Evolutionary conservation across 2,797 vertebrate genomes (phyloP), one percentile per base, ranked within the genome.

Genomic region (Myoxocephalus aenaeus): DNA sequence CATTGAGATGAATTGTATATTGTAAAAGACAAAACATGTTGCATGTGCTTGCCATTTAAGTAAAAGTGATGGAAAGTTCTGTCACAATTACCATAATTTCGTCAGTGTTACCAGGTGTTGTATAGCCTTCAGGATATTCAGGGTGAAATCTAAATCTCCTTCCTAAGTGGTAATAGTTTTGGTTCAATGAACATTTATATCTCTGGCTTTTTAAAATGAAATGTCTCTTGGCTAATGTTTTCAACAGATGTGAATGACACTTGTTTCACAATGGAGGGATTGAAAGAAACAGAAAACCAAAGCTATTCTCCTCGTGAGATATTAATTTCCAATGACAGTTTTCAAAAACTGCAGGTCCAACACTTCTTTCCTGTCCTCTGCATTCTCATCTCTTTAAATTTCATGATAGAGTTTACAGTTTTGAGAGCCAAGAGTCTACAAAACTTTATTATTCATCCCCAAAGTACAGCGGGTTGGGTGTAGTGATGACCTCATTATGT

Each of bases 401-500:
- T 75, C 7, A 48, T 75, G 46, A 79, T 84, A 65, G 85, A 86
- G 34, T 8, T 12, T 44, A 14, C 54, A 73, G 50, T 81, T 87
- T 73, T 58, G 22, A 59, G 48, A 81, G 78, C 81, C 86, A 75
- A 79, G 65, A 83, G 75, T 70, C 74, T 70, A 44, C 51, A 79
- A 64, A 87, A 88, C 65, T 73, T 86, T 80, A 66, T 83, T 80
- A 72, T 86, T 75, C 62, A 70, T 68, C 66, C 51, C 73, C 27
- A 80, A 74, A 89, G 75, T 74, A 77, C 63, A 84, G 72, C 20
- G 3, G 68, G 73, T 76, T 89, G 75, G 62, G 75, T 83, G 66
- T 75, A 80, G 71, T 68, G 57, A 87, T 92, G 88, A 85, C 84
- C 88, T 91, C 77, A 84, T 90, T 91, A 87, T 82, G 75, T 89